Percentiles rank a stretch among this genome's conserved stretches.
These are phyloP conservation scores for Peromyscus attwateri DNA, from an alignment of 2,797 vertebrate species.

Conservation along the genomic window DNA sequence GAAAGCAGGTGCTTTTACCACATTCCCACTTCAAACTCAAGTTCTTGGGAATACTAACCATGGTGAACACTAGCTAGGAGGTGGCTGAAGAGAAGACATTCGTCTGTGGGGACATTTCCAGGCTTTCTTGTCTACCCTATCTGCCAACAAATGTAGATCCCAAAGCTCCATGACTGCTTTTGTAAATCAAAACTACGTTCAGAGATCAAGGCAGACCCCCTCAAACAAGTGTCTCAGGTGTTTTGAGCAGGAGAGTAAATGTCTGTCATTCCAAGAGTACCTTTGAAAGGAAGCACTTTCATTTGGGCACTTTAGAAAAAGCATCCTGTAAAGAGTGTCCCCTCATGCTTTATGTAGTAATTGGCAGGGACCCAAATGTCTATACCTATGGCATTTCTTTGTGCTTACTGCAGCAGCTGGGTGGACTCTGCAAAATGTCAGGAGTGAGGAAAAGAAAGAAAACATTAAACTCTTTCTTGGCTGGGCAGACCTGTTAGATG, in stretches of 20 bases:
- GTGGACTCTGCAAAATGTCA: background rate
- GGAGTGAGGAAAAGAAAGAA: constrained; percentile 30
- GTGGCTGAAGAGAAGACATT: background rate
- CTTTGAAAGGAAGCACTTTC: background rate
- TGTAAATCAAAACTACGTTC: background rate
- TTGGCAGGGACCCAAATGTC: background rate
- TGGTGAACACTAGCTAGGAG: background rate
- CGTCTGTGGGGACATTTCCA: background rate
- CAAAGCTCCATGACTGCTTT: background rate
- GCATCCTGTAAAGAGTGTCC: background rate
- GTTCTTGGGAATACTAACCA: background rate
- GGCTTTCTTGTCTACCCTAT: background rate
- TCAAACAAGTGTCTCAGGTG: background rate
- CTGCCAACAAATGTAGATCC: background rate
- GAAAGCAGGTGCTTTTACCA: background rate
- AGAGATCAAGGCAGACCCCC: background rate
- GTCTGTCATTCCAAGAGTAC: background rate
- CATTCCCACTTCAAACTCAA: background rate
- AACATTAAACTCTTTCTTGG: constrained; percentile 37
- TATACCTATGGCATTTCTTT: rapidly evolving
- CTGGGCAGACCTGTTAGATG: constrained; percentile 40
- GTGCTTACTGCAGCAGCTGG: background rate
- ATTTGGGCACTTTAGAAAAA: background rate
- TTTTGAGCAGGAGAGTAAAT: background rate
- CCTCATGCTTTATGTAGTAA: background rate